Percentiles rank a stretch among this genome's conserved stretches.
Conservation (phyloP, 2,888 invertebrate genomes). For the Hypolimnas misippus region DNA sequence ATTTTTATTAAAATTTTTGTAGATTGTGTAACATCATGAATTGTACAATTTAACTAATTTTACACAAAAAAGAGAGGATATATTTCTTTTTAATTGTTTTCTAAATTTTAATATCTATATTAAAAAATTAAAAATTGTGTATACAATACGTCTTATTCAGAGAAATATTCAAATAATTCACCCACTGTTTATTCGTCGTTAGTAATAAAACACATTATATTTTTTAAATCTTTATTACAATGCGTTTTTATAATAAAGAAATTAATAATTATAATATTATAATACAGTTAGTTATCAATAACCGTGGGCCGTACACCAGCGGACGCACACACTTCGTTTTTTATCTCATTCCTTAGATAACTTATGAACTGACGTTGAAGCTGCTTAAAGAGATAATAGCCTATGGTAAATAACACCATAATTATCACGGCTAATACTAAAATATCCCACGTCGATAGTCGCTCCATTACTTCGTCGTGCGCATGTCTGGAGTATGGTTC, state of each 20-base stretch:
- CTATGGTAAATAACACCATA: slow-evolving; percentile 49
- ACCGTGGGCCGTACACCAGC: slow-evolving; percentile 21
- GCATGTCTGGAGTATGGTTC: slow-evolving; percentile 50
- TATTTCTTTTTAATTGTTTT: too few species aligned
- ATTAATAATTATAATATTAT: not conserved
- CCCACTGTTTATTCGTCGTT: not conserved
- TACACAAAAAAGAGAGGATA: too few species aligned
- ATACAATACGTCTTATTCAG: too few species aligned
- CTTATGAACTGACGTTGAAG: slow-evolving; percentile 50
- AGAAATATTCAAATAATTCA: too few species aligned
- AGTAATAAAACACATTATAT: slow-evolving; percentile 10
- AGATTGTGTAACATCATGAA: too few species aligned
- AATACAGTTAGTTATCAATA: slow-evolving; percentile 18
- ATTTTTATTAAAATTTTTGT: too few species aligned
- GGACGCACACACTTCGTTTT: slow-evolving; percentile 46
- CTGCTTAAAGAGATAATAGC: slow-evolving; percentile 49
- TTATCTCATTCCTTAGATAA: slow-evolving; percentile 52
- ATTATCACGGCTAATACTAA: slow-evolving; percentile 49
- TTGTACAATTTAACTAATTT: too few species aligned
- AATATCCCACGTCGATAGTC: slow-evolving; percentile 52
- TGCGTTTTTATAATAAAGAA: not conserved
- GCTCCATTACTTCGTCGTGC: slow-evolving; percentile 58
- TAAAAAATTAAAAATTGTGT: too few species aligned
- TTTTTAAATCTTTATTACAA: slow-evolving; percentile 19
- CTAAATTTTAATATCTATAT: too few species aligned